These are phyloP conservation scores for Actinernus sp. DNA, from an alignment of 92 coral and sea anemone species.

Conservation along the genomic window DNA sequence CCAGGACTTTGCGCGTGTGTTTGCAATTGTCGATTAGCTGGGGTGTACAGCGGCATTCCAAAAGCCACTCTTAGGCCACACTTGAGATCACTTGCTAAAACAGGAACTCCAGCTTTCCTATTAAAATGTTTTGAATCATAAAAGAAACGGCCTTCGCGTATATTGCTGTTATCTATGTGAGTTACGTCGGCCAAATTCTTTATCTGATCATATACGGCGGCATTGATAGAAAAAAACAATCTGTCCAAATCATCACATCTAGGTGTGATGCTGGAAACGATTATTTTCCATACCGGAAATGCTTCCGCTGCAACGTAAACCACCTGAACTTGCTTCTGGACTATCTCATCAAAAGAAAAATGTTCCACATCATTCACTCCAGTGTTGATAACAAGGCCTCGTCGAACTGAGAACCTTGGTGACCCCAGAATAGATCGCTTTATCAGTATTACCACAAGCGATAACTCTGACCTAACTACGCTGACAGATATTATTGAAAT, in stretches of 20 bases:
- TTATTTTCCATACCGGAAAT: slow-evolving; percentile 1
- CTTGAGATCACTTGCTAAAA: slow-evolving; percentile 12
- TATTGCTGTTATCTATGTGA: slow-evolving; percentile 14
- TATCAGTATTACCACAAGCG: slow-evolving; percentile 6
- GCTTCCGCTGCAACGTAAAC: slow-evolving; percentile 4
- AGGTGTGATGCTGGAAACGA: slow-evolving; percentile 30
- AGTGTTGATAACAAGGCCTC: no score
- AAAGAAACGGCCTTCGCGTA: slow-evolving; percentile 2
- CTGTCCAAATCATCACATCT: slow-evolving; percentile 18
- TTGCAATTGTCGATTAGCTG: no score
- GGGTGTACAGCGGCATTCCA: no score
- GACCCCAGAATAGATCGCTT: no score
- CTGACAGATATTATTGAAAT: background rate
- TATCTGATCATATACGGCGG: background rate
- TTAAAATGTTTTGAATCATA: no score
- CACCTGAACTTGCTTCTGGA: slow-evolving; percentile 6
- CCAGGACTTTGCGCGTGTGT: no score
- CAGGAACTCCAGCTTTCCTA: slow-evolving; percentile 11
- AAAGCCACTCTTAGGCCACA: no score
- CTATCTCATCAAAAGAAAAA: slow-evolving; percentile 2
- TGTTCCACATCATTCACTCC: slow-evolving; percentile 34
- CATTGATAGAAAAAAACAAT: background rate
- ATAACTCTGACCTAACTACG: slow-evolving; percentile 1
- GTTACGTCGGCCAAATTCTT: no score
- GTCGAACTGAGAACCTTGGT: slow-evolving; percentile 12